Evolutionary conservation across 2,113 vertebrate species (phyloP).

Genomic region (Philantomba maxwellii): DNA sequence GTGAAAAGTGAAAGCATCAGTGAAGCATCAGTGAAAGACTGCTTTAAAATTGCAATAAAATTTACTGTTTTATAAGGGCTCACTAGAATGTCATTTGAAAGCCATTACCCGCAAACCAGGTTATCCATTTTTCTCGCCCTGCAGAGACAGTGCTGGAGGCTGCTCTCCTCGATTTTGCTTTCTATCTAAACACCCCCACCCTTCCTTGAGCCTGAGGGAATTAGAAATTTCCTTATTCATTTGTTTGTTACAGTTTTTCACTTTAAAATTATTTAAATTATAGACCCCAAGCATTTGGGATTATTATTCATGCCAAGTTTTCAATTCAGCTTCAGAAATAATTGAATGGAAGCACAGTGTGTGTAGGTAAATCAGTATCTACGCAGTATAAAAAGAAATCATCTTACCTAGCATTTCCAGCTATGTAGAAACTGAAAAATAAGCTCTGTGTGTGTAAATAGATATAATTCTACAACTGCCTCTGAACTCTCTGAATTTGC

Average conservation of each 20-base stretch:
- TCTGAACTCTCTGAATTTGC: background rate
- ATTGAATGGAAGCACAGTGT: background rate
- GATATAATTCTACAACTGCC: background rate
- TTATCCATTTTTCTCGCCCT: conserved; percentile 51
- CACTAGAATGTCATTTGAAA: conserved; percentile 62
- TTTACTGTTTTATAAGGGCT: conserved; percentile 58
- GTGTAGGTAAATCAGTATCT: background rate
- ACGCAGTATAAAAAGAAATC: background rate
- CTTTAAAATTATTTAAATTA: background rate
- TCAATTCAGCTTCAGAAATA: background rate
- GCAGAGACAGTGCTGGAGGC: conserved; percentile 1
- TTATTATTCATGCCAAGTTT: background rate
- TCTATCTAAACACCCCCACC: background rate
- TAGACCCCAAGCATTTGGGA: background rate
- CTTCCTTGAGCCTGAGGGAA: background rate
- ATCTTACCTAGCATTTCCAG: conserved; percentile 10
- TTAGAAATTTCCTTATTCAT: conserved; percentile 8
- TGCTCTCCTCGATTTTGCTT: conserved; percentile 40
- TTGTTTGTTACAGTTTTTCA: background rate
- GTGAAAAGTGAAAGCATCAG: background rate
- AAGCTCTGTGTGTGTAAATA: background rate
- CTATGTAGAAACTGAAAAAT: conserved; percentile 43
- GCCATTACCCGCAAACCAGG: conserved; percentile 32
- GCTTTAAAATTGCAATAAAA: conserved; percentile 60
- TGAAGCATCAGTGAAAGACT: conserved; percentile 35